These are phyloP conservation scores for Psilopogon haemacephalus DNA, from an alignment of 2,113 vertebrate species.

Conservation along the genomic window DNA sequence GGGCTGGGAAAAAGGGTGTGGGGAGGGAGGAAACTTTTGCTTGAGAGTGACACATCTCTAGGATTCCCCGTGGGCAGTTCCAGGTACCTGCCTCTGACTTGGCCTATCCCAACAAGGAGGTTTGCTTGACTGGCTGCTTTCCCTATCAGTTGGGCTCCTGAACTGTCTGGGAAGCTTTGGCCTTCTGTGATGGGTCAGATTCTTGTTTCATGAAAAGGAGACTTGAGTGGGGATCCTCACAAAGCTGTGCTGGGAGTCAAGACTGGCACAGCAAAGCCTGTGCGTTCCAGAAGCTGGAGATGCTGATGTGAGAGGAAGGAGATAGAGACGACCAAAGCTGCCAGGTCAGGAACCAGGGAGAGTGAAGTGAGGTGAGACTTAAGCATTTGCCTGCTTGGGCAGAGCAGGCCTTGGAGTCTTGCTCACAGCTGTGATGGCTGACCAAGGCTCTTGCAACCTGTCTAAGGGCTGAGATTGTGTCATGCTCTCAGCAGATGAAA, in stretches of 20 bases:
- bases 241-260: not conserved
- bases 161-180: not conserved
- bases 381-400: rapidly evolving
- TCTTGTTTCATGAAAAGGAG: not conserved
- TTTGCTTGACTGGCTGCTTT: rapidly evolving
- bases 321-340: not conserved
- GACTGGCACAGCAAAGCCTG: too few relatives aligned
- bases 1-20: constrained; percentile 28
- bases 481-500: constrained; percentile 14
- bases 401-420: not conserved
- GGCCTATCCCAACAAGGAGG: not conserved
- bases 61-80: not conserved
- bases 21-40: not conserved
- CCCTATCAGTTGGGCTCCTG: not conserved
- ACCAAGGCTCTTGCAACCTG: not conserved
- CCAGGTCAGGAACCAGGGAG: not conserved
- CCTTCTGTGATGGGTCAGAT: not conserved
- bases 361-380: not conserved
- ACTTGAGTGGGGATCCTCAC: rapidly evolving
- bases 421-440: not conserved
- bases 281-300: not conserved
- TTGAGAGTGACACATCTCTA: not conserved
- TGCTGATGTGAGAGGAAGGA: not conserved
- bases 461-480: constrained; percentile 34
- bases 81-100: not conserved